Conservation (phyloP, 2,113 vertebrate species). For the Egretta garzetta region DNA sequence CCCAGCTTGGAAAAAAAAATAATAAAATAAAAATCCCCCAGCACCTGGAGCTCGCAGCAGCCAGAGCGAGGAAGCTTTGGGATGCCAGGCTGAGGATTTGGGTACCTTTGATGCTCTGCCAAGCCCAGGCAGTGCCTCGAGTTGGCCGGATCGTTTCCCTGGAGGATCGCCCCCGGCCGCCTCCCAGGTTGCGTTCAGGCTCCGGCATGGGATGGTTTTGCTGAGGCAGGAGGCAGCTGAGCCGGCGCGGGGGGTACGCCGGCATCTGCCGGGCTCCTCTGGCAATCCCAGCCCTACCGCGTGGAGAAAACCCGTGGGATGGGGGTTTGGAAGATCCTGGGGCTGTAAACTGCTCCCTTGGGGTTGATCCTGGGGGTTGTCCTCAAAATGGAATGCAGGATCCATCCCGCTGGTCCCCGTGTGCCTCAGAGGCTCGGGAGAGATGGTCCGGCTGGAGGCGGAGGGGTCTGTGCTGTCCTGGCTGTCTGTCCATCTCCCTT, state of each 20-base stretch:
- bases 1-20: background rate
- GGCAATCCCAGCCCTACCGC: background rate
- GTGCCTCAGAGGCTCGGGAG: background rate
- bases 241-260: background rate
- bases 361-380: accelerated
- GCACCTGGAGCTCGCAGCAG: background rate
- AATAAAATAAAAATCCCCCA: accelerated
- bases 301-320: accelerated
- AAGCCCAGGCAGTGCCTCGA: background rate
- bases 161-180: background rate
- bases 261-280: background rate
- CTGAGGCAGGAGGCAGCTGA: background rate
- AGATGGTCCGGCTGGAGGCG: background rate
- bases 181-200: background rate
- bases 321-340: accelerated
- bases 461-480: background rate
- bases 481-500: background rate
- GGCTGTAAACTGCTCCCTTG: background rate
- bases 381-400: accelerated
- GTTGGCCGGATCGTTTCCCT: background rate
- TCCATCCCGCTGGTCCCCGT: accelerated
- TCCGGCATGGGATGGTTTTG: background rate
- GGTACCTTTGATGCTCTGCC: constrained; percentile 14
- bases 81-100: background rate
- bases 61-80: accelerated